Percentiles rank a stretch among this genome's conserved stretches.
Evolutionary conservation across 2,113 vertebrate species (phyloP).

Genomic region (Onychorhynchus coronatus): DNA sequence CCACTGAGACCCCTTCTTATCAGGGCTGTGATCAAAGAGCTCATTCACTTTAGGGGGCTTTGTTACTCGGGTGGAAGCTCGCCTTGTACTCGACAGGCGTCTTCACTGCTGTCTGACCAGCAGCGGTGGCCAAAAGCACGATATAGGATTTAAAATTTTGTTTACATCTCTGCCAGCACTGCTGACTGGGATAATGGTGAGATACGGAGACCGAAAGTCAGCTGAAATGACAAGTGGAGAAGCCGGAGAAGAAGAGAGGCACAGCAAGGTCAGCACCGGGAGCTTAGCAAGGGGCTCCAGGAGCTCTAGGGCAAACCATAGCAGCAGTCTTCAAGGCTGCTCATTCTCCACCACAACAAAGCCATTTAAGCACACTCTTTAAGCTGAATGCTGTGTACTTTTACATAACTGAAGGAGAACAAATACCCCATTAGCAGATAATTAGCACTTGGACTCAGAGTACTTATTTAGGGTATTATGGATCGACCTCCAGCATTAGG

Average conservation of each 20-base stretch:
- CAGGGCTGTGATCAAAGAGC: background rate
- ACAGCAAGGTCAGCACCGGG: background rate
- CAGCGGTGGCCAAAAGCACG: background rate
- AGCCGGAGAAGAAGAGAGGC: background rate
- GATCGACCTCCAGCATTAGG: background rate
- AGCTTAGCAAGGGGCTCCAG: background rate
- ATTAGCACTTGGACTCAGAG: slow-evolving; percentile 31
- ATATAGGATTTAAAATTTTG: background rate
- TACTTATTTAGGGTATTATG: slow-evolving; percentile 32
- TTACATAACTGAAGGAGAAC: slow-evolving; percentile 54
- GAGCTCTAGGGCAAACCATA: background rate
- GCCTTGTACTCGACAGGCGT: background rate
- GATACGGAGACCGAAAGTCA: background rate
- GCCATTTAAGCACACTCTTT: background rate
- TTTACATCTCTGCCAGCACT: background rate
- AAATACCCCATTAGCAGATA: slow-evolving; percentile 45
- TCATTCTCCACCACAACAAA: background rate
- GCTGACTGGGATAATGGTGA: background rate
- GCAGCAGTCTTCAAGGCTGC: background rate
- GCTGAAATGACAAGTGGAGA: background rate
- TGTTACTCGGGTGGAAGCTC: background rate
- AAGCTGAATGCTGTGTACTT: slow-evolving; percentile 3
- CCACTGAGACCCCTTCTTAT: background rate
- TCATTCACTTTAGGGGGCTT: background rate
- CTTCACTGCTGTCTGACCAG: background rate